Conservation (phyloP, 2,113 vertebrate species). For the Lucifuga dentata region DNA sequence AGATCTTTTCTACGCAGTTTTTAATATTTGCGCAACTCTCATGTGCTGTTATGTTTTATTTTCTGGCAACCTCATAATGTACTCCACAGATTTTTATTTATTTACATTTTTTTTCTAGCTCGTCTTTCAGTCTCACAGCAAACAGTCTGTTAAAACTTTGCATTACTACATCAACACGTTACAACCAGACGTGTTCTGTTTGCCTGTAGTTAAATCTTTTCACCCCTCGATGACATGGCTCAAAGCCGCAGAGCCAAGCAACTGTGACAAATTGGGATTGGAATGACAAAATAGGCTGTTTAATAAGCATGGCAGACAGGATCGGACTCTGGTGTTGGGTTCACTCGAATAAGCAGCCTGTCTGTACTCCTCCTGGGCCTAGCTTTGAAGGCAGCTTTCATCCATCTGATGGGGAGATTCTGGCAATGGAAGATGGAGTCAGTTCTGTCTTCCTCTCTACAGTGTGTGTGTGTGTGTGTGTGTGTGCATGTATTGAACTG, state of each 20-base stretch:
- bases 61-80: conserved; percentile 27
- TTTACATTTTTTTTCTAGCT: conserved; percentile 10
- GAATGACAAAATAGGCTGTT: conserved; percentile 77
- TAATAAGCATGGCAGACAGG: conserved; percentile 78
- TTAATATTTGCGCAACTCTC: conserved; percentile 15
- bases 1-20: conserved; percentile 19
- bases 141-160: conserved; percentile 67
- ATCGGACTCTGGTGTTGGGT: conserved; percentile 76
- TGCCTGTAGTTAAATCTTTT: conserved; percentile 14
- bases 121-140: conserved; percentile 23
- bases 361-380: conserved; percentile 75
- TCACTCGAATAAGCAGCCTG: conserved; percentile 76
- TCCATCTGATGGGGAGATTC: conserved; percentile 77
- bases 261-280: conserved; percentile 83
- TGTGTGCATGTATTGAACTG: conserved; percentile 25
- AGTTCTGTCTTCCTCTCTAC: conserved; percentile 44
- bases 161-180: conserved; percentile 43
- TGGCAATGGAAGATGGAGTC: conserved; percentile 58
- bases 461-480: conserved; percentile 21
- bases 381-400: conserved; percentile 82
- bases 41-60: conserved; percentile 2
- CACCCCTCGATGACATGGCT: conserved; percentile 62
- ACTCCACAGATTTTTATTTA: conserved; percentile 18
- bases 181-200: conserved; percentile 51
- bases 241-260: conserved; percentile 59